Evolutionary conservation across 1,140 invertebrate genomes (phyloP).

Genomic region (Gonioctena quinquepunctata): DNA sequence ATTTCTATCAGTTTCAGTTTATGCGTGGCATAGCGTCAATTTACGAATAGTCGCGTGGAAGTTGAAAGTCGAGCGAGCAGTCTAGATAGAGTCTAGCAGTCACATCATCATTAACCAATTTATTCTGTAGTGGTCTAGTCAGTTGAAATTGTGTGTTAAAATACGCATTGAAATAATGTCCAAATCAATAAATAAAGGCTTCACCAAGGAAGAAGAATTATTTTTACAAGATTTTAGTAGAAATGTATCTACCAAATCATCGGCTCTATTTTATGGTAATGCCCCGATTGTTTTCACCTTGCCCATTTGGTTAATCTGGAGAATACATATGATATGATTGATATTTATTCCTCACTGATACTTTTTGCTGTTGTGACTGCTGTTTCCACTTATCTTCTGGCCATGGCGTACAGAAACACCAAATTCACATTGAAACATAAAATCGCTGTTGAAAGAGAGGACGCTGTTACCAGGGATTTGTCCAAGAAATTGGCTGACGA

Average conservation of each 20-base stretch:
- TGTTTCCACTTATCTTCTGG: constrained; percentile 89
- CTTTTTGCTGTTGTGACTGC: constrained; percentile 86
- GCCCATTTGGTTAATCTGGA: constrained; percentile 98
- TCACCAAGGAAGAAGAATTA: constrained; percentile 97
- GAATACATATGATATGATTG: constrained; percentile 97
- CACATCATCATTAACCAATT: too few species aligned
- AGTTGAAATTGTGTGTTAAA: too few species aligned
- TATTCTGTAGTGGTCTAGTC: too few species aligned
- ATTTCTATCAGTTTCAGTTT: too few species aligned
- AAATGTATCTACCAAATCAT: constrained; percentile 97
- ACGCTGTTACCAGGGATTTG: constrained; percentile 94
- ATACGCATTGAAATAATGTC: constrained; percentile 53
- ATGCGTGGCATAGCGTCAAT: too few species aligned
- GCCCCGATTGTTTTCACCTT: constrained; percentile 95
- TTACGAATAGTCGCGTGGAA: too few species aligned
- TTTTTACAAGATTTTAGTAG: constrained; percentile 97
- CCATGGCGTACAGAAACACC: constrained; percentile 96
- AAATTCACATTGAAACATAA: constrained; percentile 99
- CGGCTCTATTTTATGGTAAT: constrained; percentile 96
- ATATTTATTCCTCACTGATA: constrained; percentile 84
- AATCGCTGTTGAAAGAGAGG: constrained; percentile 94
- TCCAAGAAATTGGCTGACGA: constrained; percentile 91
- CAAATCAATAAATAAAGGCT: constrained; percentile 68
- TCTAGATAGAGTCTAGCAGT: too few species aligned
- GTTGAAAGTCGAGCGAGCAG: too few species aligned